phyloP scores from a whole-genome alignment of 2,888 invertebrate genomes.

The Tiliacea aurago region DNA sequence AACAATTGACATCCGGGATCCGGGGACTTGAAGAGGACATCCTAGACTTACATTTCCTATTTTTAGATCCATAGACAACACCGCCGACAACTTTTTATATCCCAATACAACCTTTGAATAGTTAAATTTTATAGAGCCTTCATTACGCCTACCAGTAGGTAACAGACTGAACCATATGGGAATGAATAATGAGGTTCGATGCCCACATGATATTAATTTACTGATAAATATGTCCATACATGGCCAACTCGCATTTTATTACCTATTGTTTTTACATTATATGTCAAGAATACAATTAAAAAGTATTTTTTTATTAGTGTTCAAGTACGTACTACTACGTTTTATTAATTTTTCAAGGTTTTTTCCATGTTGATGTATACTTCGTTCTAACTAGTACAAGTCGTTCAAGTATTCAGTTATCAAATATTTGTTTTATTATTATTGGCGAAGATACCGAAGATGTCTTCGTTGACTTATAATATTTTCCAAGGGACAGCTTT shows the following conservation, averaged over 20 bases:
- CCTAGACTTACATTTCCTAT: slow-evolving; percentile 36
- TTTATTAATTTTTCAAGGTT: slow-evolving; percentile 40
- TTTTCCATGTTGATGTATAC: neutral
- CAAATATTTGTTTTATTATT: slow-evolving; percentile 27
- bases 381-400: neutral
- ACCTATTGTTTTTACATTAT: slow-evolving; percentile 64
- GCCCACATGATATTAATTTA: slow-evolving; percentile 70
- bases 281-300: slow-evolving; percentile 25
- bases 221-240: slow-evolving; percentile 58
- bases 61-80: slow-evolving; percentile 5
- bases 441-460: neutral
- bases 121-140: slow-evolving; percentile 68
- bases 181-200: slow-evolving; percentile 68
- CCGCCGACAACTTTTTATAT: slow-evolving; percentile 39
- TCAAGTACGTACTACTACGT: slow-evolving; percentile 4
- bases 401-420: neutral
- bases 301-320: neutral
- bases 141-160: slow-evolving; percentile 73
- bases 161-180: slow-evolving; percentile 67
- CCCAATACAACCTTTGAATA: slow-evolving; percentile 50
- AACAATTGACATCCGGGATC: slow-evolving; percentile 40
- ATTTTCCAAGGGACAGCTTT: neutral
- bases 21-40: slow-evolving; percentile 31
- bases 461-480: neutral
- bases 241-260: slow-evolving; percentile 59